Conservation (phyloP, 1,140 invertebrate genomes). For the Cotesia vestalis region DNA sequence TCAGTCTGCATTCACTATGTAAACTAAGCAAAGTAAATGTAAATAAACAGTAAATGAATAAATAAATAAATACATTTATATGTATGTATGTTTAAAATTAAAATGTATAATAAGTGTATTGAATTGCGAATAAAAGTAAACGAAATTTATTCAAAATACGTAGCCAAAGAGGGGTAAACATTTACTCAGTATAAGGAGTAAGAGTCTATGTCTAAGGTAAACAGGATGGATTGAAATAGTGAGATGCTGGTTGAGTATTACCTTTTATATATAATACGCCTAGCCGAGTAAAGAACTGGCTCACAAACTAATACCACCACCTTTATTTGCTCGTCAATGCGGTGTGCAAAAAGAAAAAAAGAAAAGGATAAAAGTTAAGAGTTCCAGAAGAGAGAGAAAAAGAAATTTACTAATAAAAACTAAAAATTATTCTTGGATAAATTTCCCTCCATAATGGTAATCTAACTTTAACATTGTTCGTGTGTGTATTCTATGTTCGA, state of each 20-base stretch:
- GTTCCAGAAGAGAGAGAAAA: conserved; percentile 6
- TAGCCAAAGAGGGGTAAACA: not conserved
- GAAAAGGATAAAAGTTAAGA: conserved; percentile 14
- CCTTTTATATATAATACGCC: no score
- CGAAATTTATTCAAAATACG: not conserved
- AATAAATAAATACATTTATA: no score
- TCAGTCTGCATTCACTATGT: no score
- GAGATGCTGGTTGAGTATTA: no score
- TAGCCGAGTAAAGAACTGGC: not conserved
- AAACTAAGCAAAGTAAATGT: no score
- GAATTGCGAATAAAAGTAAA: not conserved
- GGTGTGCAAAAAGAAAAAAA: conserved; percentile 3
- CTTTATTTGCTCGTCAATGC: not conserved
- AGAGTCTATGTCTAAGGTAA: not conserved
- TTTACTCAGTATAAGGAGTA: not conserved
- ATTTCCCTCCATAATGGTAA: conserved; percentile 50
- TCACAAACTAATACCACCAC: not conserved
- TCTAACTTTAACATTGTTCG: not conserved
- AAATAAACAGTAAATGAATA: no score
- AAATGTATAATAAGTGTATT: no score
- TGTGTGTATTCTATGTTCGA: not conserved
- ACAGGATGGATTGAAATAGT: not conserved
- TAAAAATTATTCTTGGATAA: conserved; percentile 37
- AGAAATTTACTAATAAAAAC: conserved; percentile 25
- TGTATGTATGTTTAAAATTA: no score